Evolutionary conservation across 2,113 vertebrate genomes (phyloP).

Genomic region (Numida meleagris): DNA sequence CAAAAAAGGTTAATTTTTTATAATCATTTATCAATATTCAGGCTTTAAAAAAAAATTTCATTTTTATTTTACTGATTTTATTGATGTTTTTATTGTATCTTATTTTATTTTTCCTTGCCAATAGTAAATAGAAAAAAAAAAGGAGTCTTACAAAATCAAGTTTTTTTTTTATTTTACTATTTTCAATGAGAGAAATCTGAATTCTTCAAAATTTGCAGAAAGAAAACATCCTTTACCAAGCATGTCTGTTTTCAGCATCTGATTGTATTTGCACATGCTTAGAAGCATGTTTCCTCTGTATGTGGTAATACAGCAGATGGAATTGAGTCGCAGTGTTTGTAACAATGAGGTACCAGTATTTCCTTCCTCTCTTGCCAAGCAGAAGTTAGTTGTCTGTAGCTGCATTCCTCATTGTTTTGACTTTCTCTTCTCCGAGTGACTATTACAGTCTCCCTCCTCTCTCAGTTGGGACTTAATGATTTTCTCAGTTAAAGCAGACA

Average conservation of each 20-base stretch:
- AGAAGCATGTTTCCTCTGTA: neutral
- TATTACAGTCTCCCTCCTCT: neutral
- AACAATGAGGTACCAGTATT: neutral
- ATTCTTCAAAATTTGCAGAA: neutral
- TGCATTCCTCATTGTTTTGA: neutral
- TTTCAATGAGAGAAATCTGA: neutral
- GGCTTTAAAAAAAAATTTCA: rapidly evolving
- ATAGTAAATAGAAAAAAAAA: neutral
- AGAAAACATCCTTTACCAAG: neutral
- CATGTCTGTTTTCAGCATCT: neutral
- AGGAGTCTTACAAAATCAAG: neutral
- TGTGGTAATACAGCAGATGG: neutral
- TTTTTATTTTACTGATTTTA: neutral
- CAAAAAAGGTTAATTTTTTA: rapidly evolving
- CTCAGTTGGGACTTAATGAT: neutral
- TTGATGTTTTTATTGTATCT: neutral
- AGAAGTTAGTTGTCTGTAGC: neutral
- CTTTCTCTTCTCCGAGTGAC: neutral
- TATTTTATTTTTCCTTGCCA: neutral
- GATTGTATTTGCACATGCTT: neutral
- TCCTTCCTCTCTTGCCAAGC: neutral
- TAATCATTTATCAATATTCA: neutral
- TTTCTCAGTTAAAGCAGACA: constrained; percentile 21
- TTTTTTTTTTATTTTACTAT: neutral
- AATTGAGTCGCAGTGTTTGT: neutral